Base-by-base conservation (phyloP, 2,888 invertebrate genomes). In the Mimas tiliae region DNA sequence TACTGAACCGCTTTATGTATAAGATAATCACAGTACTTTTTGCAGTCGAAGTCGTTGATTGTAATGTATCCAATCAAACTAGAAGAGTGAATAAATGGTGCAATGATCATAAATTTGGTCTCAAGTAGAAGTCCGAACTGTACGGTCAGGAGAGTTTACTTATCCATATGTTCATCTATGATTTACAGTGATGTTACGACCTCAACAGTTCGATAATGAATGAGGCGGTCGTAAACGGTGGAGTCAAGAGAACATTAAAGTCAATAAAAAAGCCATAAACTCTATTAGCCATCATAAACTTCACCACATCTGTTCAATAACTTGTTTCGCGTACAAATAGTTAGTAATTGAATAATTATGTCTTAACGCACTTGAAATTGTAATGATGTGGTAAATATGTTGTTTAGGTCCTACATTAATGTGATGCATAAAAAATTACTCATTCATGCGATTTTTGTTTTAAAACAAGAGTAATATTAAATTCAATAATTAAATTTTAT, bases 201-300 rank as follows among this genome's bases (percentile, higher is more conserved):
- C 93, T 89, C 85, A 81, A 79, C 83, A 84, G 88, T 91, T 92
- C 88, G 90, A 89, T 93, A 92, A 92, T 91, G 91, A 93, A 93
- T 87, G 92, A 91, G 91, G 71, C 81, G 89, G 84, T 90, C 88
- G 88, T 92, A 91, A 93, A 91, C 90, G 92, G 75, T 78, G 84
- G 87, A 90, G 86, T 90, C 86, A 88, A 87, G 87, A 88, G 92
- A 88, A 91, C 93, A 93, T 93, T 91, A 92, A 90, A 89, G 91
- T 92, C 93, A 93, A 93, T 93, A 93, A 93, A 93, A 92, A 91
- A 89, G 83, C 91, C 85, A 92, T 93, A 93, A 93, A 91, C 84
- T 88, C 91, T 92, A 93, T 93, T 93, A 91, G 88, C 84, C 83
- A 80, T 89, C 91, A 91, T 93, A 92, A 93, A 90, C 85, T 86